Base-by-base conservation (phyloP, 2,888 invertebrate species). In the Cataglyphis cursor region DNA sequence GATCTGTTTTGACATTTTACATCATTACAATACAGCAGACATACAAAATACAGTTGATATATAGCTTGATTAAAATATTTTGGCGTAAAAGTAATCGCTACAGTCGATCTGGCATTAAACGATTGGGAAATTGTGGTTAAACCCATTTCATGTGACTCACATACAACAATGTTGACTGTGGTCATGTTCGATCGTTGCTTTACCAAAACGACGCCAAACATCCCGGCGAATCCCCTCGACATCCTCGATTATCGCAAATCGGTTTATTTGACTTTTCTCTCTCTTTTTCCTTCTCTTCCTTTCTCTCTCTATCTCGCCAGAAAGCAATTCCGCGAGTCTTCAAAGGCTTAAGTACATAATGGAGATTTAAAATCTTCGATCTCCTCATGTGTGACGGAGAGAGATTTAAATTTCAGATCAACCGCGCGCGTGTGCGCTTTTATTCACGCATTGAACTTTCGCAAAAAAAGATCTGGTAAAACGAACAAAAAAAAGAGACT, bases 401-500 rank as follows among this genome's bases (percentile, higher is more conserved):
- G 35, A 64, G 18, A 76, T 81, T 81, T 81, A 62, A 81, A 81
- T 81, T 78, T 78, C 21, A 81, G 41, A 81, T 81, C 31, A 38
- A 41, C 31, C 62, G 38, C 51, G 10, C 44, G 59, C 3, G 28
- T 15, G n/a, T 31, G 31, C 15, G 62, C 73, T 78, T 80, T 80
- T 80, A 57, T 72, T 51, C 24, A 35, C 65, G 65, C 70, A 15
- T 76, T 44, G 31, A 68, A 75, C 66, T 75, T 54, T 76, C 3
- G 70, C 38, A 21, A 38, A 70, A 76, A 21, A 75, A n/a, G 0
- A 48, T 21, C 31, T 65, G 21, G 0, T 35, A 41, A 41, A 41
- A 41, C 12, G 2, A 21, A 66, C 15, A 1, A 35, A 24, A 15
- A 57, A 48, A 21, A 76, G 54, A 41, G 3, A 15, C 5, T n/a